These are phyloP conservation scores for Gouania willdenowi DNA, from an alignment of 2,797 vertebrate genomes.

Conservation along the genomic window DNA sequence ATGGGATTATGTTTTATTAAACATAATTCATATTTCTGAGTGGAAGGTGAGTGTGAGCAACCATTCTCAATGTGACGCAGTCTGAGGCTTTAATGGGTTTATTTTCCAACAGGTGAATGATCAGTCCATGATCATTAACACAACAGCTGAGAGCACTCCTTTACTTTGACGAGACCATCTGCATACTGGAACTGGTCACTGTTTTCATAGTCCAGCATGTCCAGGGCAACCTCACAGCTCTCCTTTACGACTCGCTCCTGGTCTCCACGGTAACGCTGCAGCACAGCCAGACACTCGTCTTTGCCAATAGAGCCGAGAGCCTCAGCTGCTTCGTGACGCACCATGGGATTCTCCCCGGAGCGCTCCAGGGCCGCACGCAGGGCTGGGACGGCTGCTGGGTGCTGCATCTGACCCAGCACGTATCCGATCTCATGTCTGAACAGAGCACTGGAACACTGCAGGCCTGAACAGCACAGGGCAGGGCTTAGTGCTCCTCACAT, in stretches of 20 bases:
- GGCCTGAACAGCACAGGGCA: slow-evolving; percentile 81
- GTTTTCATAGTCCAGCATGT: slow-evolving; percentile 88
- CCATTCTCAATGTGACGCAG: no score
- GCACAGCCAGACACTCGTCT: slow-evolving; percentile 78
- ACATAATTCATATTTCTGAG: no score
- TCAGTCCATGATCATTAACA: no score
- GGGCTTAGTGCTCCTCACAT: no score
- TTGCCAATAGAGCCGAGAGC: slow-evolving; percentile 89
- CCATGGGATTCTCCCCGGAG: slow-evolving; percentile 84
- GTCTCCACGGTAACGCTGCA: slow-evolving; percentile 75
- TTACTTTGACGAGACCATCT: slow-evolving; percentile 75
- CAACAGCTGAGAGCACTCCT: no score
- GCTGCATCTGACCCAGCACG: slow-evolving; percentile 92
- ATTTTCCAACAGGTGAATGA: no score
- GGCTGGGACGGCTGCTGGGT: slow-evolving; percentile 81
- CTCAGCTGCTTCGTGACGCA: slow-evolving; percentile 92
- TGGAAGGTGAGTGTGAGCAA: no score
- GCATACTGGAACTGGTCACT: slow-evolving; percentile 87
- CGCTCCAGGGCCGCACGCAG: slow-evolving; percentile 70
- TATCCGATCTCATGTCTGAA: slow-evolving; percentile 94
- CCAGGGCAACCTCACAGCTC: slow-evolving; percentile 92
- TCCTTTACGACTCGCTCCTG: slow-evolving; percentile 88
- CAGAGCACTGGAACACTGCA: slow-evolving; percentile 81
- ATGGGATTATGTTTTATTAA: no score
- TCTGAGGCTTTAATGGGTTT: no score